Evolutionary conservation across 2,888 invertebrate genomes (phyloP).

Genomic region (Pristionchus mayeri): DNA sequence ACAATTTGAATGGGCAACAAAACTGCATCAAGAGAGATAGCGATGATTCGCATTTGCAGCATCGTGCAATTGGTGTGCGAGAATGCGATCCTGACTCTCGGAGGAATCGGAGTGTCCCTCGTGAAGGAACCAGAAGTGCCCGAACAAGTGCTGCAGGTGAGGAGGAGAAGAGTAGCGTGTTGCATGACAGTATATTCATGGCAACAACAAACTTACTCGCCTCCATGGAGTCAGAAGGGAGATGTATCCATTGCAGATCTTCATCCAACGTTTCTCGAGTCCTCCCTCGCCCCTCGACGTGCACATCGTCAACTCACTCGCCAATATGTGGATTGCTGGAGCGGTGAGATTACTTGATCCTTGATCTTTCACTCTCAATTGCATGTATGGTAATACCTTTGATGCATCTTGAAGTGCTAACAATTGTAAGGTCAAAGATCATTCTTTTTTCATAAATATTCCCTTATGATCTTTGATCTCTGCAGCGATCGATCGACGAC

Average conservation of each 20-base stretch:
- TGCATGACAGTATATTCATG: not conserved
- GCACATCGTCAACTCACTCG: constrained; percentile 95
- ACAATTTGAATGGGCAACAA: not conserved
- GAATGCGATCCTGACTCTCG: constrained; percentile 96
- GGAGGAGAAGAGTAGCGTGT: not conserved
- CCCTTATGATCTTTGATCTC: constrained; percentile 52
- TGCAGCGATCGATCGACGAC: constrained; percentile 84
- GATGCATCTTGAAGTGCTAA: too few relatives aligned
- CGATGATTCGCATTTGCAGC: constrained; percentile 78
- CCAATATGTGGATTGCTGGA: constrained; percentile 94
- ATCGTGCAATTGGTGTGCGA: constrained; percentile 93
- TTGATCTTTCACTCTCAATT: not conserved
- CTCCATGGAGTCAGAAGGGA: too few relatives aligned
- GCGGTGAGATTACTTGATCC: constrained; percentile 64
- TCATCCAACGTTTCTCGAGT: constrained; percentile 93
- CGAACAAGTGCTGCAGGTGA: constrained; percentile 71
- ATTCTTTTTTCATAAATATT: not conserved
- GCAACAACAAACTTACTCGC: too few relatives aligned
- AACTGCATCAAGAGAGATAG: too few relatives aligned
- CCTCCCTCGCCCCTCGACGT: constrained; percentile 93
- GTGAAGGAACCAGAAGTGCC: constrained; percentile 65
- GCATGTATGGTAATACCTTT: too few relatives aligned
- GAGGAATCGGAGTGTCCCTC: constrained; percentile 87
- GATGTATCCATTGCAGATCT: constrained; percentile 83
- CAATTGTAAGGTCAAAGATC: not conserved